These are phyloP conservation scores for Petromus typicus DNA, from an alignment of 2,113 vertebrate species.

Conservation along the genomic window DNA sequence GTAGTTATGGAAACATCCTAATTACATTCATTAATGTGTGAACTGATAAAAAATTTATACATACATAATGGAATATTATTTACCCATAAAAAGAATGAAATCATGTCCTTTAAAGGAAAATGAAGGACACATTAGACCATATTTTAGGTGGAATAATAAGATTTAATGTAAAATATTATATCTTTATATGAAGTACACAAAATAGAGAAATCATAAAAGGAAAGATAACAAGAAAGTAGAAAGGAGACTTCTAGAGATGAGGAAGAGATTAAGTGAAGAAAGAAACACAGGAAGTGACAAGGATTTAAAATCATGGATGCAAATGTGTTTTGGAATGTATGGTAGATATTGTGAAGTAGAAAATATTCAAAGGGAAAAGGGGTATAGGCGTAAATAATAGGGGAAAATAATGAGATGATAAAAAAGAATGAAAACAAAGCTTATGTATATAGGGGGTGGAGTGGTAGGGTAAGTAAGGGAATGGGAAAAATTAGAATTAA, in stretches of 20 bases:
- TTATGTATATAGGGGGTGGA: too few species aligned
- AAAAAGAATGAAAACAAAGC: too few species aligned
- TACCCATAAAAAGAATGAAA: neutral
- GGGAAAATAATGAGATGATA: too few species aligned
- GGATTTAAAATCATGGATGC: neutral
- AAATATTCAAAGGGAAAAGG: too few species aligned
- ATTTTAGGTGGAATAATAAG: neutral
- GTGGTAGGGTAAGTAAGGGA: too few species aligned
- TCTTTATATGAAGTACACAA: neutral
- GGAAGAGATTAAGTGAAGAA: neutral
- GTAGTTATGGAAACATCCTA: neutral
- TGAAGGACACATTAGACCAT: neutral
- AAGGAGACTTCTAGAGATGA: neutral
- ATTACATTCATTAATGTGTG: neutral
- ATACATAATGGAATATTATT: neutral
- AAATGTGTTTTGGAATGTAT: too few species aligned
- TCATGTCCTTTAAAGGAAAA: neutral
- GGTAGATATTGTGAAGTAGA: too few species aligned
- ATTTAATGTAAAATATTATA: neutral
- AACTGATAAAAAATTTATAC: neutral
- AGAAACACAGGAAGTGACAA: neutral
- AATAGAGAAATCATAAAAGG: neutral
- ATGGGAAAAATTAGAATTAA: too few species aligned
- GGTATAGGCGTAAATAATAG: too few species aligned
- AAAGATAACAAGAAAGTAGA: neutral